Evolutionary conservation across 2,888 invertebrate genomes (phyloP), one percentile per base, ranked within the genome.

Genomic region (Oxycera nigricornis): DNA sequence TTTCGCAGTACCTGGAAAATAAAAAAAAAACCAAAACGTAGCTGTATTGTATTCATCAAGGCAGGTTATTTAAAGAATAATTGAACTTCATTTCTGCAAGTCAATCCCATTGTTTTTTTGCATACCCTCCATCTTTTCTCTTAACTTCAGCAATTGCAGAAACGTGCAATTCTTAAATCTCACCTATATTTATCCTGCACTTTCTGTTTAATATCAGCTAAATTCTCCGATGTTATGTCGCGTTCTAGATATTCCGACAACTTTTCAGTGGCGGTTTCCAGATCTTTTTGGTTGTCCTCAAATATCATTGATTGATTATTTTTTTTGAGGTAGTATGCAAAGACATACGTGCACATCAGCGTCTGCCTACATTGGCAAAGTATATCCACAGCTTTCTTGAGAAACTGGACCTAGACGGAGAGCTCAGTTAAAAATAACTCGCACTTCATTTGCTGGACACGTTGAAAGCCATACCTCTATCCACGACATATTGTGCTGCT

Each of bases 401-500:
- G 88, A 87, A 98, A 99, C 89, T 99, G 98, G 77, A 98, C 97
- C 92, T 92, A 1, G 83, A 75, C 28, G 26, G 30, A 28, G 14
- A 67, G n/a, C n/a, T 68, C 14, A 46, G 6, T 30, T 61, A 24
- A 20, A 30, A 2, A 17, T 62, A 57, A 24, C 22, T 67, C 41
- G 2, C 35, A 20, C 17, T 46, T 41, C 11, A 39, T 39, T 39
- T 39, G 20, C 20, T 26, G 14, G 4, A 26, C 1, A 26, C 22
- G 11, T 24, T 50, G 52, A 26, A n/a, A 20, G 65, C 17, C 79
- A 55, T 80, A 92, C 93, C 90, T 99, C 98, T 82, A 98, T 98
- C 98, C 98, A 99, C 79, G 97, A 97, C 97, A 98, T 98, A 84
- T 96, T 97, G 85, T 97, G 96, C 83, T 97, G 96, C 84, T 99